These are phyloP conservation scores for Gadus chalcogrammus DNA, from an alignment of 2,113 vertebrate genomes.

Conservation along the genomic window DNA sequence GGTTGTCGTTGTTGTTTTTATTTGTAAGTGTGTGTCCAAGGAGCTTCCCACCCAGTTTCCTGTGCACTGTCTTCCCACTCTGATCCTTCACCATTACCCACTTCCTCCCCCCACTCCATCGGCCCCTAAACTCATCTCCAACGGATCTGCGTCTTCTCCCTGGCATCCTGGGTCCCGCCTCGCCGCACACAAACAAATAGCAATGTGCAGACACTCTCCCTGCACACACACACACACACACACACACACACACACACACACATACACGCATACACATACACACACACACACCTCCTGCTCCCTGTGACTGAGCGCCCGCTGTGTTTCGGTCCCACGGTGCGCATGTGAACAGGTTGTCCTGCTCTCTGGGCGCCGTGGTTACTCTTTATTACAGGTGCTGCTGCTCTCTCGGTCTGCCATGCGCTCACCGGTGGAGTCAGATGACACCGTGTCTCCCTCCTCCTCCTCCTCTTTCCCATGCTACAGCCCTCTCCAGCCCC, in stretches of 20 bases:
- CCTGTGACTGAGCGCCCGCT: conserved; percentile 15
- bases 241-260: not conserved
- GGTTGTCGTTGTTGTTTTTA: no score
- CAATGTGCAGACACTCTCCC: not conserved
- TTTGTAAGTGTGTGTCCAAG: conserved; percentile 10
- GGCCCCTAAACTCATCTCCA: conserved; percentile 30
- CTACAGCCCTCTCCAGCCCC: conserved; percentile 50
- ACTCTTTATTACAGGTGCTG: conserved; percentile 40
- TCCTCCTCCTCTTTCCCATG: conserved; percentile 59
- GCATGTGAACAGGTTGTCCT: conserved; percentile 48
- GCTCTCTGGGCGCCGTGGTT: conserved; percentile 13
- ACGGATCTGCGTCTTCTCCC: conserved; percentile 7
- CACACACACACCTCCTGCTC: not conserved
- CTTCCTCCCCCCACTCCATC: conserved; percentile 13
- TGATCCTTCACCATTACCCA: conserved; percentile 31
- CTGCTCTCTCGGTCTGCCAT: conserved; percentile 43
- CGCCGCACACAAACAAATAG: conserved; percentile 14
- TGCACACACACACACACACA: not conserved
- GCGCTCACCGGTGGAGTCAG: conserved; percentile 40
- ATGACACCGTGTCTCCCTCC: conserved; percentile 45
- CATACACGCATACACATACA: no score
- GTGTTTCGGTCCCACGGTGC: conserved; percentile 33
- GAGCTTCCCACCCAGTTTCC: conserved; percentile 41
- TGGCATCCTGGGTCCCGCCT: conserved; percentile 26
- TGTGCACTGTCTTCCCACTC: conserved; percentile 40